phyloP scores from a whole-genome alignment of 2,888 invertebrate genomes.

The Dorcus parallelipipedus region DNA sequence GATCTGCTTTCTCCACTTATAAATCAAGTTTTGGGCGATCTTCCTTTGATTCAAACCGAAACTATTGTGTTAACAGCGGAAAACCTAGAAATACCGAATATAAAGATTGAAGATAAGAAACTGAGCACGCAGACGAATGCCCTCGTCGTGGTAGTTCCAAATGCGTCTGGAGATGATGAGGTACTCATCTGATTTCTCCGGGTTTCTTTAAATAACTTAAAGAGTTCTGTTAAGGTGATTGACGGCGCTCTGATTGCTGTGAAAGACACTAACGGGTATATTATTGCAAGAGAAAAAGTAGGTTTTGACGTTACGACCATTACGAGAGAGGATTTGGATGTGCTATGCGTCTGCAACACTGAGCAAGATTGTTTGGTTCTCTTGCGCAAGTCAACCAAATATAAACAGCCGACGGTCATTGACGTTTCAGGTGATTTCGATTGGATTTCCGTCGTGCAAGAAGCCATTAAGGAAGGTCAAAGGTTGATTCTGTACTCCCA shows the following conservation, averaged over 20 bases:
- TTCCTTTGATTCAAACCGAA: slow-evolving; percentile 68
- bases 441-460: slow-evolving; percentile 5
- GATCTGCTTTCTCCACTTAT: slow-evolving; percentile 54
- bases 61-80: slow-evolving; percentile 57
- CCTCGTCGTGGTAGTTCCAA: slow-evolving; percentile 30
- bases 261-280: slow-evolving; percentile 9
- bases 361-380: slow-evolving; percentile 12
- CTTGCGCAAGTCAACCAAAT: not conserved
- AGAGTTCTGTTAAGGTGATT: slow-evolving; percentile 41
- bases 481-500: slow-evolving; percentile 54
- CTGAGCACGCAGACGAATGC: slow-evolving; percentile 41
- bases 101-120: slow-evolving; percentile 63
- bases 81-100: slow-evolving; percentile 49
- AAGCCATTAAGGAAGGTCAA: not conserved
- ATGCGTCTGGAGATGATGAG: not conserved
- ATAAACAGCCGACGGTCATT: not conserved
- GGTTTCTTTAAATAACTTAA: slow-evolving; percentile 35
- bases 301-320: slow-evolving; percentile 5
- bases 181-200: not conserved
- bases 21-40: slow-evolving; percentile 59
- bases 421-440: not conserved
- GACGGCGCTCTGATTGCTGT: not conserved
- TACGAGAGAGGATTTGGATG: not conserved
- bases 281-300: slow-evolving; percentile 11
- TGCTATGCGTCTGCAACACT: not conserved